A percentile compares a stretch with the other conserved stretches of the same genome.
These are phyloP conservation scores for Callitettix versicolor DNA, from an alignment of 1,140 invertebrate species.

Conservation along the genomic window DNA sequence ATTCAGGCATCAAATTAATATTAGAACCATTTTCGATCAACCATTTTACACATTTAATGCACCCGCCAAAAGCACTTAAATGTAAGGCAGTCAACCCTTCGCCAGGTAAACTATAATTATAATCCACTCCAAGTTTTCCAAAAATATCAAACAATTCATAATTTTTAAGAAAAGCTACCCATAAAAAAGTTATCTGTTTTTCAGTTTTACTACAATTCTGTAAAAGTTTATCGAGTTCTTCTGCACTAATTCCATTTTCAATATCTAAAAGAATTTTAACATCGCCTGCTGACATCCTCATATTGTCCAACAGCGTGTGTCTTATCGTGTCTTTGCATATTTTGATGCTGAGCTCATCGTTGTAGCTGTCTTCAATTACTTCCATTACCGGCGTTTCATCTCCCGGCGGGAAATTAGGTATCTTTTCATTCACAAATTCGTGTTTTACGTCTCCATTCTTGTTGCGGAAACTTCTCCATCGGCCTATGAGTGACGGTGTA, in stretches of 20 bases:
- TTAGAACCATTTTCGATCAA: slow-evolving; percentile 54
- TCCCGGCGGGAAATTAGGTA: slow-evolving; percentile 14
- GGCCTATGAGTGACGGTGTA: slow-evolving; percentile 28
- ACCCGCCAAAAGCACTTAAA: slow-evolving; percentile 64
- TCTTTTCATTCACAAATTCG: too few relatives aligned
- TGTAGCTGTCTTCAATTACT: slow-evolving; percentile 43
- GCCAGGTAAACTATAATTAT: slow-evolving; percentile 52
- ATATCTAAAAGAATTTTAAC: slow-evolving; percentile 57
- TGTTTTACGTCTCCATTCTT: not conserved
- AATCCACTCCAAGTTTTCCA: slow-evolving; percentile 50
- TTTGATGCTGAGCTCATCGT: slow-evolving; percentile 52
- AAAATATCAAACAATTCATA: slow-evolving; percentile 49
- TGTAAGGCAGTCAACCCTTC: slow-evolving; percentile 58
- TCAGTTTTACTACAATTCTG: slow-evolving; percentile 39
- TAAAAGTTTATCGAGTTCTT: not conserved
- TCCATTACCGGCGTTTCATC: slow-evolving; percentile 11
- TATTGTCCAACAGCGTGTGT: slow-evolving; percentile 56
- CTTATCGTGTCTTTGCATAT: slow-evolving; percentile 62
- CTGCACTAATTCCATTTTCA: slow-evolving; percentile 38
- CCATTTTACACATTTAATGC: slow-evolving; percentile 52
- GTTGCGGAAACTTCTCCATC: slow-evolving; percentile 27
- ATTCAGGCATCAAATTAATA: slow-evolving; percentile 39
- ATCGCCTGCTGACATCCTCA: slow-evolving; percentile 50
- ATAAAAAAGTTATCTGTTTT: slow-evolving; percentile 54
- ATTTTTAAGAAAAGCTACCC: slow-evolving; percentile 55